phyloP scores from a whole-genome alignment of 2,888 invertebrate genomes.

The Ophioninae sp. region DNA sequence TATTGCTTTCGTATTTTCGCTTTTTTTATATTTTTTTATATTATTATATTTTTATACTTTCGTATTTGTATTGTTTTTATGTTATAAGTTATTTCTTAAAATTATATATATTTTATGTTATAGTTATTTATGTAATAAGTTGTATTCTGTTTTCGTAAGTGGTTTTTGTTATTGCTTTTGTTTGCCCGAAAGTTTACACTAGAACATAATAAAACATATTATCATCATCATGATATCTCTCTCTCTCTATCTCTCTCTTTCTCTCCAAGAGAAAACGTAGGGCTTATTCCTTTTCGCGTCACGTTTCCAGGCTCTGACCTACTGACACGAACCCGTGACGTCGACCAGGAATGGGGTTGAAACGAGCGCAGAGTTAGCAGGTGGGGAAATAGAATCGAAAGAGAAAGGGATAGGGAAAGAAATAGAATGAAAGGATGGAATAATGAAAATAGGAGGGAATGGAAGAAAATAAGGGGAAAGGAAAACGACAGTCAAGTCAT shows the following conservation, averaged over 20 bases:
- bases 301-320: constrained; percentile 76
- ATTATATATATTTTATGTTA: no score
- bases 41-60: no score
- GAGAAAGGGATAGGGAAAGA: background rate
- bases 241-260: constrained; percentile 40
- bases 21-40: no score
- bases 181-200: no score
- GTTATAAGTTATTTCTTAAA: no score
- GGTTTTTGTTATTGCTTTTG: no score
- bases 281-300: constrained; percentile 56
- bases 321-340: constrained; percentile 79
- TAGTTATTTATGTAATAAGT: no score
- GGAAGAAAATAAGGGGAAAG: constrained; percentile 10
- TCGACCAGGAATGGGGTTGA: constrained; percentile 71
- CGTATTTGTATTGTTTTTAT: no score
- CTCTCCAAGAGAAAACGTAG: background rate
- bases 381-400: background rate
- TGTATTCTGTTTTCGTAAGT: no score
- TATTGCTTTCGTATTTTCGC: no score
- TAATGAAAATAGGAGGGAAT: constrained; percentile 7
- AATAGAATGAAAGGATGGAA: constrained; percentile 4
- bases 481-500: background rate
- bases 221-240: constrained; percentile 61
- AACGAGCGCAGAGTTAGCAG: background rate
- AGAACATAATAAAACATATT: no score